Evolutionary conservation across 2,113 vertebrate genomes (phyloP).

Genomic region (Ptilorrhoa leucosticta): DNA sequence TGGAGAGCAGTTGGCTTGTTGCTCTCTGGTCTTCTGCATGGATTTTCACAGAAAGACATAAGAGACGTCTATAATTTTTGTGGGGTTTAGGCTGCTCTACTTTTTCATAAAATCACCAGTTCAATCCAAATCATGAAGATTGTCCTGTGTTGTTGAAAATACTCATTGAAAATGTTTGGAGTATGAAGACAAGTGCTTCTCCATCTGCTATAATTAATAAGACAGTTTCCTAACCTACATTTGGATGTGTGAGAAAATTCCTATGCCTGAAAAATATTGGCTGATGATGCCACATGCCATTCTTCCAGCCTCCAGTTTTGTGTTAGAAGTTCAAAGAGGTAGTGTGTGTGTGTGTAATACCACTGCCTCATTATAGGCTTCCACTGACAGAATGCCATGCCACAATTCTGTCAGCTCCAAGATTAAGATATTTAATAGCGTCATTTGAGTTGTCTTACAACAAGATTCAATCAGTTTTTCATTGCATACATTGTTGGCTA

Average conservation of each 20-base stretch:
- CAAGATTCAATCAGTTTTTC: constrained; percentile 53
- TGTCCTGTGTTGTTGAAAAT: not conserved
- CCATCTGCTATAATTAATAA: not conserved
- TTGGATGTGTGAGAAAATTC: constrained; percentile 53
- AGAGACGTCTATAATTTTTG: not conserved
- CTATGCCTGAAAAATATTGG: not conserved
- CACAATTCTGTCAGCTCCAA: constrained; percentile 54
- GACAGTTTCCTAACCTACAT: constrained; percentile 2
- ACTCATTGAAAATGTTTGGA: not conserved
- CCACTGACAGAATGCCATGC: not conserved
- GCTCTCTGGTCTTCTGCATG: not conserved
- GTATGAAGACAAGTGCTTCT: not conserved
- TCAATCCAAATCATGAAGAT: not conserved
- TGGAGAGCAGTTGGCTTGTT: not conserved
- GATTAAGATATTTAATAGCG: constrained; percentile 43
- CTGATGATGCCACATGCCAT: not conserved
- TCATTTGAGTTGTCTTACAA: constrained; percentile 49
- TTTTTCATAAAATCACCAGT: not conserved
- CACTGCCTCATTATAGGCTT: constrained; percentile 2
- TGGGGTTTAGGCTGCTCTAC: not conserved
- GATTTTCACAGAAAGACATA: not conserved
- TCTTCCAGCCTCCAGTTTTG: constrained; percentile 11
- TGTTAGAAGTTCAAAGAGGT: constrained; percentile 16
- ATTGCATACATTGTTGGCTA: constrained; percentile 21
- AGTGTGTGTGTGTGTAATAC: not conserved